A percentile compares a stretch with the other conserved stretches of the same genome.
phyloP scores from a whole-genome alignment of 2,797 vertebrate genomes.

The Leptoclinus maculatus region DNA sequence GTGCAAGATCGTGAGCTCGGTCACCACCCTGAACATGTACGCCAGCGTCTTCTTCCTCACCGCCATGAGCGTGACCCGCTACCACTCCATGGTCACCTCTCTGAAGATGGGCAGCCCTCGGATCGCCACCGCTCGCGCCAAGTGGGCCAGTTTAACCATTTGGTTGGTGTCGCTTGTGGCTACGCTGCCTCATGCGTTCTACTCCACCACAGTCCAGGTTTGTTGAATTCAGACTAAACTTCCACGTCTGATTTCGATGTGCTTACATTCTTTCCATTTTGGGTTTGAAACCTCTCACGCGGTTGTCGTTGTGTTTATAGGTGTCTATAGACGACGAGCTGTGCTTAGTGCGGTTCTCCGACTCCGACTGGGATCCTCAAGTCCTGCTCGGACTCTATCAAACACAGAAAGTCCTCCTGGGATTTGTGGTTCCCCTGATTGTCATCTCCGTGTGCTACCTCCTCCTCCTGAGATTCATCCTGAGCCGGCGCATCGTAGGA shows the following conservation, averaged over 20 bases:
- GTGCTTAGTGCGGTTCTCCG: constrained; percentile 82
- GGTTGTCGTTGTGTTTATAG: constrained; percentile 50
- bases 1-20: constrained; percentile 85
- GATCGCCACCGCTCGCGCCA: constrained; percentile 63
- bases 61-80: constrained; percentile 84
- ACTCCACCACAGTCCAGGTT: constrained; percentile 85
- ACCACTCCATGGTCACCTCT: constrained; percentile 79
- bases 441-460: constrained; percentile 83
- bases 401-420: constrained; percentile 83
- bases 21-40: constrained; percentile 86
- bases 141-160: constrained; percentile 81
- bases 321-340: constrained; percentile 81
- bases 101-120: constrained; percentile 78
- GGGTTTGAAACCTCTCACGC: neutral
- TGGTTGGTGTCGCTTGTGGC: constrained; percentile 81
- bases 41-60: constrained; percentile 86
- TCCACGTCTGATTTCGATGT: neutral
- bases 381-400: constrained; percentile 84
- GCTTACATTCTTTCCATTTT: neutral
- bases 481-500: constrained; percentile 74
- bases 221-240: constrained; percentile 1
- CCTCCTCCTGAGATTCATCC: constrained; percentile 83
- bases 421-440: constrained; percentile 80
- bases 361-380: constrained; percentile 85
- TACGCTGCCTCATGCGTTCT: constrained; percentile 83